Evolutionary conservation across 2,888 invertebrate genomes (phyloP), one percentile per base, ranked within the genome.

Genomic region (Bombylius discolor): DNA sequence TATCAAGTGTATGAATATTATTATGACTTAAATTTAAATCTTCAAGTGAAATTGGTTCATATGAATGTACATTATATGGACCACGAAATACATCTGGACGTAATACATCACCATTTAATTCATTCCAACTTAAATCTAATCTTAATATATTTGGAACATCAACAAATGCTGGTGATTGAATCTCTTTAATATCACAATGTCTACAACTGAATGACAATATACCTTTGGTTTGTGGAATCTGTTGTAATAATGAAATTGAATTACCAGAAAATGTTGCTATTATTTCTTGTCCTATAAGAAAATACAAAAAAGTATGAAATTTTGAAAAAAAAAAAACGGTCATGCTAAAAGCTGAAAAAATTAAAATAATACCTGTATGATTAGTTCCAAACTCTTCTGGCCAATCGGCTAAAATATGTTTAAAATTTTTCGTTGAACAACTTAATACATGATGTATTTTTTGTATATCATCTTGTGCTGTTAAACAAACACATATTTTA

Each of bases 1-100:
- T 73, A 65, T 81, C 79, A 61, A 85, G 66, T 5, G 81, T 80
- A 63, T 80, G 79, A 53, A 85, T 80, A 64, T 77, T 68, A 67
- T 85, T 85, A 68, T 81, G 77, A 23, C 81, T 81, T 46, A 85
- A 71, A 67, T 82, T 80, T 36, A 85, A 68, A 12, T 81, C 78
- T 64, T 79, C 77, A 56, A 85, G 63, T 0, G 76, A 76, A 47
- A 85, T 80, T 51, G 79, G 78, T 59, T 77, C 77, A 69, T 80
- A 84, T 31, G 72, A 71, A 5, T 75, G 75, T 55, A 76, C 71
- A 58, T 77, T 77, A 67, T 81, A 84, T 0, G 80, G 80, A 0
- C 85, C 85, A 65, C 81, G 81, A 69, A 85, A 85, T 56, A 83
- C 78, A 62, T 83, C 82, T 31, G 81, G 76, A 51, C 78, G 74